Conservation (phyloP, 30 jellyfish, hydroid and myxozoan genomes). For the Aurelia sp. region DNA sequence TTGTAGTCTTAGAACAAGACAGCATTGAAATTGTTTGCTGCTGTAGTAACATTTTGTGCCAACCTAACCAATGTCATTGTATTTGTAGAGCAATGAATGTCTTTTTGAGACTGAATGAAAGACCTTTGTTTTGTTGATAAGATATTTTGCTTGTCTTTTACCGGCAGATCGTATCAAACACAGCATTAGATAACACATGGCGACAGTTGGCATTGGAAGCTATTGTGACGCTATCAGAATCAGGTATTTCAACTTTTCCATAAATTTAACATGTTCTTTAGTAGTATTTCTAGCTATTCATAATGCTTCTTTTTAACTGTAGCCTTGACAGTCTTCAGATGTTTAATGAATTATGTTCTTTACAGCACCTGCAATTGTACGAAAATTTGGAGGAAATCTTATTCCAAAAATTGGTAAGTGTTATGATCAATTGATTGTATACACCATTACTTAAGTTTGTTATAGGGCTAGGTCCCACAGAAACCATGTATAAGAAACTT, state of each 20-base stretch:
- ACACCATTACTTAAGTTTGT: neutral
- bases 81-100: too few species aligned
- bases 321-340: too few species aligned
- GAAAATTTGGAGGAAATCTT: slow-evolving; percentile 75
- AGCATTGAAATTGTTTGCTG: too few species aligned
- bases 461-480: neutral
- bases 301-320: too few species aligned
- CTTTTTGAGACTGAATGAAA: too few species aligned
- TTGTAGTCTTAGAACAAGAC: too few species aligned
- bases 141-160: neutral
- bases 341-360: too few species aligned
- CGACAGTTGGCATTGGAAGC: slow-evolving; percentile 97
- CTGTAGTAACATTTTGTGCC: too few species aligned
- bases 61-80: too few species aligned
- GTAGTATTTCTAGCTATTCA: too few species aligned
- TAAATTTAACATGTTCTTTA: neutral
- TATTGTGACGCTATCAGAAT: slow-evolving; percentile 90
- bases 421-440: neutral
- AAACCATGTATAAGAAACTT: neutral
- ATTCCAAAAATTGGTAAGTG: slow-evolving; percentile 83
- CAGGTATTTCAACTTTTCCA: slow-evolving; percentile 56
- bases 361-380: slow-evolving; percentile 78
- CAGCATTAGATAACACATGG: slow-evolving; percentile 78
- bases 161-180: slow-evolving; percentile 76
- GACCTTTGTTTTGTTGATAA: too few species aligned